Conservation (phyloP, 2,888 invertebrate species). For the Drosophila affinis region DNA sequence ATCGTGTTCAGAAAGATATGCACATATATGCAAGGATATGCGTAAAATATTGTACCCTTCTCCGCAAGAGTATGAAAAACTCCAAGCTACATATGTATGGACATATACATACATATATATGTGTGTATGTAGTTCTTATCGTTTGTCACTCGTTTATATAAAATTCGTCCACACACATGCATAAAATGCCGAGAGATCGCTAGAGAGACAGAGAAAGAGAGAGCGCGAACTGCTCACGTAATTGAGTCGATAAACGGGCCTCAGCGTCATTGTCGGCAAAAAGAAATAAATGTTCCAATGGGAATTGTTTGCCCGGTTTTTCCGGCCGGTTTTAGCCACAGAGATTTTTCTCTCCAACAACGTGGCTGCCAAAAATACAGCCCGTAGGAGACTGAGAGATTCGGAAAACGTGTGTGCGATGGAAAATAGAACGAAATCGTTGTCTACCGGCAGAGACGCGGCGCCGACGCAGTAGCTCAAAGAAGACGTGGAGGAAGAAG, state of each 20-base stretch:
- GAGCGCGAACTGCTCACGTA: conserved; percentile 55
- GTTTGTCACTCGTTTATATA: conserved; percentile 71
- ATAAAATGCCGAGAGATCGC: not conserved
- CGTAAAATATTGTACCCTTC: not conserved
- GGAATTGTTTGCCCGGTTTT: conserved; percentile 72
- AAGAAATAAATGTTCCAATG: conserved; percentile 65
- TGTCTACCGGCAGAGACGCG: conserved; percentile 34
- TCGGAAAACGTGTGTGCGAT: conserved; percentile 41
- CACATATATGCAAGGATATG: not conserved
- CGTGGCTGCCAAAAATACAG: conserved; percentile 70
- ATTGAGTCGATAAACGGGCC: conserved; percentile 56
- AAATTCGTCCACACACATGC: conserved; percentile 41
- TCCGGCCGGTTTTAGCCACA: conserved; percentile 74
- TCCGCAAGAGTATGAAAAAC: not conserved
- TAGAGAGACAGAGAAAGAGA: conserved; percentile 18
- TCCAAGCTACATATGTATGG: not conserved
- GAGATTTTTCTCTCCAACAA: conserved; percentile 47
- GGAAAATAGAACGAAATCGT: conserved; percentile 45
- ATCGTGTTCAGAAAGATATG: too few species aligned
- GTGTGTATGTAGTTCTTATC: conserved; percentile 52
- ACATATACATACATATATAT: not conserved
- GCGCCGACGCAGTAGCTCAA: conserved; percentile 26
- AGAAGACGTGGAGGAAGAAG: conserved; percentile 57
- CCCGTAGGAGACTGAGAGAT: conserved; percentile 43
- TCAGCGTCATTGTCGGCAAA: conserved; percentile 4